Percentiles rank a stretch among this genome's conserved stretches.
Conservation (phyloP, 1,140 invertebrate genomes). For the Rhagoletis pomonella region DNA sequence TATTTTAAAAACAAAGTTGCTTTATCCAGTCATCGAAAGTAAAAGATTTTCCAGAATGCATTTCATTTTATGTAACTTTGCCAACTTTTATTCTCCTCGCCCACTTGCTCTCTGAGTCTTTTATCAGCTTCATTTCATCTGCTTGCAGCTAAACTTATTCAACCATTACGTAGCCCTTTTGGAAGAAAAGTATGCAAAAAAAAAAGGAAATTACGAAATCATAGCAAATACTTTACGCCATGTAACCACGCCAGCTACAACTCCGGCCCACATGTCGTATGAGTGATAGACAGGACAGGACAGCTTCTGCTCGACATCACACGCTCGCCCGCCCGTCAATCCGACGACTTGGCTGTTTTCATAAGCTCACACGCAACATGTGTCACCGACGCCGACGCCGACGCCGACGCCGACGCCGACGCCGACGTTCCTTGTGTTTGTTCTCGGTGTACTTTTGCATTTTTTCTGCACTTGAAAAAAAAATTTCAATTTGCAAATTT, state of each 20-base stretch:
- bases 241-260: neutral
- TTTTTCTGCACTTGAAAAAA: neutral
- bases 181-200: too few species aligned
- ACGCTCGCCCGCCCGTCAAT: neutral
- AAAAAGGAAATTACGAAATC: too few species aligned
- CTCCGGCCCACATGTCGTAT: neutral
- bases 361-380: constrained; percentile 36
- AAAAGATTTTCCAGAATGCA: too few species aligned
- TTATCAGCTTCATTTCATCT: too few species aligned
- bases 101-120: too few species aligned
- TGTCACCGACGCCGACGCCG: neutral
- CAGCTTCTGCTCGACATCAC: constrained; percentile 16
- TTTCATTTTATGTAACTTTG: too few species aligned
- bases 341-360: neutral
- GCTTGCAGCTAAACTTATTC: too few species aligned
- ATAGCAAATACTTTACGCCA: too few species aligned
- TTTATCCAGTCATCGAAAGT: too few species aligned
- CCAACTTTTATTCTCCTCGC: too few species aligned
- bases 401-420: neutral
- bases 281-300: neutral
- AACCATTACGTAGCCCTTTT: too few species aligned
- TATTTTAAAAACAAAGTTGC: too few species aligned
- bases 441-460: neutral
- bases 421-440: neutral
- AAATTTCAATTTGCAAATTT: neutral